A percentile compares a stretch with the other conserved stretches of the same genome.
These are phyloP conservation scores for Rhodophaea formosa DNA, from an alignment of 2,888 invertebrate genomes.

Conservation along the genomic window DNA sequence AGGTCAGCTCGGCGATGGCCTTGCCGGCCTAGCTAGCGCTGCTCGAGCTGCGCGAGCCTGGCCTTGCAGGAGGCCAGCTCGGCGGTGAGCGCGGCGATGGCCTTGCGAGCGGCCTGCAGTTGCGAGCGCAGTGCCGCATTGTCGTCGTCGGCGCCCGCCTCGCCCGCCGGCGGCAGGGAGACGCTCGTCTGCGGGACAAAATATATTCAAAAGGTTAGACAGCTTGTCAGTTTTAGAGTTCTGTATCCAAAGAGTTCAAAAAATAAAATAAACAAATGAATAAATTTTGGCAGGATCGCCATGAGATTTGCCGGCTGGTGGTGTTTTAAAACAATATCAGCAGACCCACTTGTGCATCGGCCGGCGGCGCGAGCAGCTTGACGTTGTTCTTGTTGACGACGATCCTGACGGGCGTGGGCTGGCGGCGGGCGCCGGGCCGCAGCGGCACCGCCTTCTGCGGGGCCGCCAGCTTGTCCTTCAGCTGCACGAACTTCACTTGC, in stretches of 20 bases:
- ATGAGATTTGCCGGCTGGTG: too few relatives aligned
- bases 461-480: constrained; percentile 38
- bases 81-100: constrained; percentile 31
- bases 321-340: too few relatives aligned
- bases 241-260: too few relatives aligned
- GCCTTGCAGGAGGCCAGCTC: constrained; percentile 36
- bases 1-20: too few relatives aligned
- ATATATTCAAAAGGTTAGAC: too few relatives aligned
- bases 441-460: constrained; percentile 29
- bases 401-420: constrained; percentile 68
- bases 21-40: too few relatives aligned
- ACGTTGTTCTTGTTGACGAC: constrained; percentile 66
- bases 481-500: constrained; percentile 54
- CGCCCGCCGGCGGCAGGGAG: constrained; percentile 9
- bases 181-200: constrained; percentile 12
- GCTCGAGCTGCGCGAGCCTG: constrained; percentile 50
- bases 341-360: background rate
- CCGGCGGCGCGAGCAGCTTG: constrained; percentile 40
- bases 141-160: constrained; percentile 24
- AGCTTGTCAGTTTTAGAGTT: too few relatives aligned
- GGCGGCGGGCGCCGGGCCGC: constrained; percentile 16
- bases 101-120: constrained; percentile 45
- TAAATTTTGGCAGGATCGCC: too few relatives aligned
- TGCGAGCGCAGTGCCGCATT: constrained; percentile 38
- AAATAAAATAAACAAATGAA: too few relatives aligned